Conservation (phyloP, 1,140 invertebrate species). For the Bombus waltoni region DNA sequence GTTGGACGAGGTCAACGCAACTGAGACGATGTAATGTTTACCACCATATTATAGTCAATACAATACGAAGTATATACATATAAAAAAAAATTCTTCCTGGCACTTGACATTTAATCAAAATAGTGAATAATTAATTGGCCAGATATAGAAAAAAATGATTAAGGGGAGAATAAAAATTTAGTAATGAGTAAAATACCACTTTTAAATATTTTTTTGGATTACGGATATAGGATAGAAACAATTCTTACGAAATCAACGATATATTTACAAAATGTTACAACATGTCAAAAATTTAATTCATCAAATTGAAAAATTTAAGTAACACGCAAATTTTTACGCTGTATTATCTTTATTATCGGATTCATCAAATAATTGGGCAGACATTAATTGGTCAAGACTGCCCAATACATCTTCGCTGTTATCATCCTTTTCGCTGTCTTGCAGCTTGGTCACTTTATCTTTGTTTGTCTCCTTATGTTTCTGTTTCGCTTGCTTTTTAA, state of each 20-base stretch:
- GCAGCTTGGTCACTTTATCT: not conserved
- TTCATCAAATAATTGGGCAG: not conserved
- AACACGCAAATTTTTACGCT: not conserved
- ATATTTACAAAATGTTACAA: not conserved
- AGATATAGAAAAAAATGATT: too few species aligned
- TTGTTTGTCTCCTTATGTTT: not conserved
- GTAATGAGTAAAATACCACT: too few species aligned
- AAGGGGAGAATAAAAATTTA: not conserved
- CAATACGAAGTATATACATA: not conserved
- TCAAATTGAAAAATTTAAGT: not conserved
- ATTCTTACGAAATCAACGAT: not conserved
- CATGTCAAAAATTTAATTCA: not conserved
- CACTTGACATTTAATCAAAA: not conserved
- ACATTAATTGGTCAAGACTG: not conserved
- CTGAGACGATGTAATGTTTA: conserved; percentile 54
- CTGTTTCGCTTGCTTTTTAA: conserved; percentile 41
- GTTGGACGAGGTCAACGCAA: conserved; percentile 18
- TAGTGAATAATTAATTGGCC: not conserved
- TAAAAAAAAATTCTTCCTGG: not conserved
- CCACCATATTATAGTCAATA: conserved; percentile 8
- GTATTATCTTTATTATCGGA: not conserved
- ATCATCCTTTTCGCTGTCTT: not conserved
- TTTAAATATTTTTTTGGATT: not conserved
- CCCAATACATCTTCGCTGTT: not conserved
- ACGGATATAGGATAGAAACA: not conserved